These are phyloP conservation scores for Globodera rostochiensis DNA, from an alignment of 1,140 invertebrate genomes.

Conservation along the genomic window DNA sequence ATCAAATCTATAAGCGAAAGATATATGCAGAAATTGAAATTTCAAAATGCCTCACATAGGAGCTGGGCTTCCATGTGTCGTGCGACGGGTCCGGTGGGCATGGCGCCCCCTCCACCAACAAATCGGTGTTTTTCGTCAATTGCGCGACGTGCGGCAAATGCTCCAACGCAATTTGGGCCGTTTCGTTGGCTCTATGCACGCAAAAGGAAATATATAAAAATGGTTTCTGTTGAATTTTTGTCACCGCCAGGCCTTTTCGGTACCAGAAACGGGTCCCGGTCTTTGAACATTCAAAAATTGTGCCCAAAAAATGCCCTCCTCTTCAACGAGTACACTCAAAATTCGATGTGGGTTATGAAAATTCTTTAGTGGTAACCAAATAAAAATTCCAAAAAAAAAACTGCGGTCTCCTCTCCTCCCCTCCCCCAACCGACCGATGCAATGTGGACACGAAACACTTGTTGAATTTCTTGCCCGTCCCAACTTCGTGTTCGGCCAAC, in stretches of 20 bases:
- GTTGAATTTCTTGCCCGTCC: constrained; percentile 50
- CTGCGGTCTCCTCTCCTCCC: too few species aligned
- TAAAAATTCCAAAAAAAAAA: too few species aligned
- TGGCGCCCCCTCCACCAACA: constrained; percentile 90
- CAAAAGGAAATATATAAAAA: constrained; percentile 78
- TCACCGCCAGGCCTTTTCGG: too few species aligned
- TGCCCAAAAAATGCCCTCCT: too few species aligned
- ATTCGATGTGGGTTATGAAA: not conserved
- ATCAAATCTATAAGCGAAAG: too few species aligned
- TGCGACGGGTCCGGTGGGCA: constrained; percentile 73
- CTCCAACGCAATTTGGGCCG: constrained; percentile 79
- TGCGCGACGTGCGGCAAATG: constrained; percentile 61
- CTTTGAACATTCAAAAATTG: too few species aligned
- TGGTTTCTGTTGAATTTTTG: too few species aligned
- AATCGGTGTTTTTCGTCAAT: constrained; percentile 38
- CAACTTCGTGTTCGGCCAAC: constrained; percentile 35
- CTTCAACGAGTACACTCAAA: not conserved
- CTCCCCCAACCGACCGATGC: constrained; percentile 67
- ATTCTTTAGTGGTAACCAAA: too few species aligned
- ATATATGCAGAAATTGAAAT: too few species aligned
- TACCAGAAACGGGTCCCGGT: too few species aligned
- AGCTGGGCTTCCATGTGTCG: constrained; percentile 81
- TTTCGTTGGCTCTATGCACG: constrained; percentile 95
- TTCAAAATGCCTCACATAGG: constrained; percentile 71
- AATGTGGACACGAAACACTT: constrained; percentile 77